These are phyloP conservation scores for Pseudocheirus occidentalis DNA, from an alignment of 2,797 vertebrate species.

Conservation along the genomic window DNA sequence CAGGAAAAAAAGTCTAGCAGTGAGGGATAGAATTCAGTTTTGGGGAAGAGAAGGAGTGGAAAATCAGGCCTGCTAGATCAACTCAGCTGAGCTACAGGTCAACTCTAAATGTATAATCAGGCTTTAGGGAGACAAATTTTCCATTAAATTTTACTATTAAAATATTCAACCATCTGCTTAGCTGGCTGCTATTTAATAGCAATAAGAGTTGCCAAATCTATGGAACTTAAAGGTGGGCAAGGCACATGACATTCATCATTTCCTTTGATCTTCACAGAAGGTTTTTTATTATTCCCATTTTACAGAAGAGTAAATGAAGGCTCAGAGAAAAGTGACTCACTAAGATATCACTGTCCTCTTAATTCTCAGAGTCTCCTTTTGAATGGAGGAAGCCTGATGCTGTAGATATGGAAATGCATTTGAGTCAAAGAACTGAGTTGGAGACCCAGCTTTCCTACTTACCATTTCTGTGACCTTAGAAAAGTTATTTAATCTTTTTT, in stretches of 20 bases:
- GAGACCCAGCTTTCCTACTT: neutral
- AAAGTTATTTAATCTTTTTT: conserved; percentile 16
- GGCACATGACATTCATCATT: neutral
- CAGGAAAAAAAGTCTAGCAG: neutral
- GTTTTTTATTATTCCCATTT: neutral
- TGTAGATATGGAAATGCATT: neutral
- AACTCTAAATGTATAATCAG: neutral
- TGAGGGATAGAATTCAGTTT: neutral
- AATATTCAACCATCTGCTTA: neutral
- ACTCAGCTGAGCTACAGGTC: neutral
- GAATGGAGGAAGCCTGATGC: neutral
- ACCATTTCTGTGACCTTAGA: neutral
- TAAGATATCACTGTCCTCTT: neutral
- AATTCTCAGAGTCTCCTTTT: neutral
- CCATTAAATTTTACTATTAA: neutral
- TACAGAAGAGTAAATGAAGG: neutral
- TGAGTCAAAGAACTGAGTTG: neutral
- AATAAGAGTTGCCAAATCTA: neutral
- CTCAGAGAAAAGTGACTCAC: neutral
- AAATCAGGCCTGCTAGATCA: neutral
- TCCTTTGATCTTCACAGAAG: neutral
- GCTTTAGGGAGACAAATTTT: neutral
- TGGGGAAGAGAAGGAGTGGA: neutral
- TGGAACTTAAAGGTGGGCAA: neutral
- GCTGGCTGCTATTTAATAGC: neutral